Percentiles rank a stretch among this genome's conserved stretches.
Evolutionary conservation across 2,888 invertebrate genomes (phyloP).

Genomic region (Frankliniella fusca): DNA sequence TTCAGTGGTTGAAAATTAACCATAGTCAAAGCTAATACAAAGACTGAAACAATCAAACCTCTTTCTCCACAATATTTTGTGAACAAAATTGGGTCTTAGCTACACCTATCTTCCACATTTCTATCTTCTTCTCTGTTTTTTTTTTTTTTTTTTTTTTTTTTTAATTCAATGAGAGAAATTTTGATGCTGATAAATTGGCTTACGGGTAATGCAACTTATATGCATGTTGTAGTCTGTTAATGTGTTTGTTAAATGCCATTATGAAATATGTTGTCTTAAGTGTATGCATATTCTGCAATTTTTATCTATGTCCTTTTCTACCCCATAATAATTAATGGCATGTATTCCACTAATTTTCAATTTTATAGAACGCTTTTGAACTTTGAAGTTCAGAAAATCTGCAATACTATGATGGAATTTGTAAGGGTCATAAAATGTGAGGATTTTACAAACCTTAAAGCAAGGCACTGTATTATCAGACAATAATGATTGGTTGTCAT

Average conservation of each 20-base stretch:
- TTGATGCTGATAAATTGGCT: slow-evolving; percentile 12
- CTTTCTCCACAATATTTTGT: not conserved
- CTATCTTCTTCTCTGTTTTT: not conserved
- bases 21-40: not conserved
- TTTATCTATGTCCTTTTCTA: slow-evolving; percentile 7
- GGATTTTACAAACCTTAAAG: not conserved
- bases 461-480: not conserved
- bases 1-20: not conserved
- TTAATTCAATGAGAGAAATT: not conserved
- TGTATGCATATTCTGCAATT: slow-evolving; percentile 4
- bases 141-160: not conserved
- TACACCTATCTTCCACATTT: too few relatives aligned
- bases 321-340: not conserved
- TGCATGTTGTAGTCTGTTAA: slow-evolving; percentile 25
- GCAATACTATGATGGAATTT: not conserved
- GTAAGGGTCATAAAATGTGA: not conserved
- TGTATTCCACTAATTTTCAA: slow-evolving; percentile 4
- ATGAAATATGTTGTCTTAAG: not conserved
- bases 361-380: not conserved
- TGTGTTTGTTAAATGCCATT: slow-evolving; percentile 13
- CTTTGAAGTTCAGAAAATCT: not conserved
- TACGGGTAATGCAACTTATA: slow-evolving; percentile 18
- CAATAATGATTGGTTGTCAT: not conserved
- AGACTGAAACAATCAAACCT: not conserved
- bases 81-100: not conserved